These are phyloP conservation scores for Liposcelis brunnea DNA, from an alignment of 2,888 invertebrate genomes.

Conservation along the genomic window DNA sequence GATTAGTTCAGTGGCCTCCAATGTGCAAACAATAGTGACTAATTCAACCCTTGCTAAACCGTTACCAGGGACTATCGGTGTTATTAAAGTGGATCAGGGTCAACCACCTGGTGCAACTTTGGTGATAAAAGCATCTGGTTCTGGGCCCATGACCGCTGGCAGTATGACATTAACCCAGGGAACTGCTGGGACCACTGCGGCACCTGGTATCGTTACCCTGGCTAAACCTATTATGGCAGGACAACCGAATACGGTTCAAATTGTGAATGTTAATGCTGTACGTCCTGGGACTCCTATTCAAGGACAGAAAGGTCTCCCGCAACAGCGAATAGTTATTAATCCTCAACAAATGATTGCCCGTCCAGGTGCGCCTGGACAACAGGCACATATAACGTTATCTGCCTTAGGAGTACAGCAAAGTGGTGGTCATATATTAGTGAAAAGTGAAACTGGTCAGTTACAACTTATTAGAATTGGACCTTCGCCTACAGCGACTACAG, in stretches of 20 bases:
- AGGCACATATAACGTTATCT: slow-evolving; percentile 68
- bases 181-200: slow-evolving; percentile 23
- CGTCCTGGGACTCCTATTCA: slow-evolving; percentile 51
- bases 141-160: slow-evolving; percentile 44
- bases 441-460: slow-evolving; percentile 93
- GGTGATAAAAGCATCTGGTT: slow-evolving; percentile 26
- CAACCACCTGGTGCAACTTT: slow-evolving; percentile 27
- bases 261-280: slow-evolving; percentile 50
- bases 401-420: slow-evolving; percentile 71
- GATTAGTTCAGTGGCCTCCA: slow-evolving; percentile 31
- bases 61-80: slow-evolving; percentile 16
- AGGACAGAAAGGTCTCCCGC: slow-evolving; percentile 58
- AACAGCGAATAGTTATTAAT: slow-evolving; percentile 61
- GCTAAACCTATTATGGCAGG: slow-evolving; percentile 39
- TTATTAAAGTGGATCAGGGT: slow-evolving; percentile 17
- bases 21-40: slow-evolving; percentile 23
- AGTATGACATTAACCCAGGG: slow-evolving; percentile 29
- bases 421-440: slow-evolving; percentile 71
- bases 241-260: slow-evolving; percentile 58
- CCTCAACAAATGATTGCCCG: slow-evolving; percentile 64
- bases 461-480: slow-evolving; percentile 81
- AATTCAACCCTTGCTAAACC: slow-evolving; percentile 18
- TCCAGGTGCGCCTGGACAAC: slow-evolving; percentile 53
- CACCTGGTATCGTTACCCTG: slow-evolving; percentile 46
- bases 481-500: slow-evolving; percentile 34